Base-by-base conservation (phyloP, 1,140 invertebrate genomes). In the Pseudomyrmex cubaensis region DNA sequence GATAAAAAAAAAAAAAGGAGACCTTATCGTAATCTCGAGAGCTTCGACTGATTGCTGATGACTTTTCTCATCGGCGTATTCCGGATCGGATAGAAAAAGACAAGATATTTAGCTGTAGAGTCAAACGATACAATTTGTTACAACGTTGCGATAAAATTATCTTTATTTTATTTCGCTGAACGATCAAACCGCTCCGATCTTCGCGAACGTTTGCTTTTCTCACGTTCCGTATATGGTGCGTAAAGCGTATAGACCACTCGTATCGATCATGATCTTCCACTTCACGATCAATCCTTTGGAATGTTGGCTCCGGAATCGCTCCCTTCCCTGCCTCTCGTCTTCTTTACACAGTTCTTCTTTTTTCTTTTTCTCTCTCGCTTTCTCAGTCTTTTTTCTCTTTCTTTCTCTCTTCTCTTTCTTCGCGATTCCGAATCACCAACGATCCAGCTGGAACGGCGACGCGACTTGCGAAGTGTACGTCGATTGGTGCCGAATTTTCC, bases 391-490 rank as follows among this genome's bases (percentile, higher is more conserved):
- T 13, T 22, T 46, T 57, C 52, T 46, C 56, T 17, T 8, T 80
- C 50, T 80, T 10, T 22, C 3, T 57, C 13, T 48, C 0, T 46
- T 44, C 17, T 22, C 66, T 15, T 52, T 52, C 44, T 62, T 72
- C 82, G 76, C 63, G 44, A 78, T 86, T 76, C 73, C 85, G 76
- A 86, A 82, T 89, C 84, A 76, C 77, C 85, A 74, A 20, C 66
- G 72, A 44, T 85, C 74, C 86, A 83, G 69, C 50, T 88, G 77
- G 63, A 72, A 85, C 67, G 61, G 35, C 72, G 54, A 35, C 20
- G 46, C 35, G 50, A 67, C 80, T 75, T 82, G 66, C 57, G 61
- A 70, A 52, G 69, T 83, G 69, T 63, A 56, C 61, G 61, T 76
- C 72, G 56, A 86, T 87, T 54, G 59, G 52, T 59, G 64, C 76